These are phyloP conservation scores for Stegastes partitus DNA, from an alignment of 2,113 vertebrate species.

Conservation along the genomic window DNA sequence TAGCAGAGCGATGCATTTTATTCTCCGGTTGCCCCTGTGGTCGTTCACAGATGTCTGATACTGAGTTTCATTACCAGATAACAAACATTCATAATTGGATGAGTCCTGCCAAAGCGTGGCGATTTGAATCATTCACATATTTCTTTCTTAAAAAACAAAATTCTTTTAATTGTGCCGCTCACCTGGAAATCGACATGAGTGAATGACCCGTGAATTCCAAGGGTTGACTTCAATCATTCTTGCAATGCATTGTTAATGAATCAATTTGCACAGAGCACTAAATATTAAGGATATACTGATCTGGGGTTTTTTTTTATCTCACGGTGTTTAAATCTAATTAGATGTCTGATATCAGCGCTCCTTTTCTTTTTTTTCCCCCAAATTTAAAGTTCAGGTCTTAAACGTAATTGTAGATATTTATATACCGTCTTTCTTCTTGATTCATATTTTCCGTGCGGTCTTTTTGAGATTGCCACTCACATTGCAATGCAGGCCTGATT, in stretches of 20 bases:
- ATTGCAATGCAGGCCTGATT: slow-evolving; percentile 39
- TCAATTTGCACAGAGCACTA: neutral
- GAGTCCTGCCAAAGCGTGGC: slow-evolving; percentile 2
- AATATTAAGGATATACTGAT: neutral
- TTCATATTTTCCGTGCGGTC: too few species aligned
- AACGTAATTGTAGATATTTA: neutral
- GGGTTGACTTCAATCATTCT: slow-evolving; percentile 51
- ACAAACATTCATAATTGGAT: slow-evolving; percentile 13
- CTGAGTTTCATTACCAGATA: slow-evolving; percentile 41
- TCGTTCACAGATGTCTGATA: slow-evolving; percentile 67
- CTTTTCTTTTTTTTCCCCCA: neutral
- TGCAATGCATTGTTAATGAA: slow-evolving; percentile 31
- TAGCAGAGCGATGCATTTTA: slow-evolving; percentile 30
- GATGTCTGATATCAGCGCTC: neutral
- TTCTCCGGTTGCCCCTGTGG: slow-evolving; percentile 39
- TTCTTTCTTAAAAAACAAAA: slow-evolving; percentile 1
- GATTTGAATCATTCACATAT: neutral
- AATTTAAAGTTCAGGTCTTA: neutral
- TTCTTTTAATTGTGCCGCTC: neutral
- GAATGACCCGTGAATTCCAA: slow-evolving; percentile 47
- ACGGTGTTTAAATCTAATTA: neutral
- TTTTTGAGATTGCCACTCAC: neutral
- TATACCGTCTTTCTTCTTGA: neutral
- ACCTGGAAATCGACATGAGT: slow-evolving; percentile 40
- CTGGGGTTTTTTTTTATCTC: neutral